phyloP scores from a whole-genome alignment of 2,113 vertebrate species.

The Pseudorhombus dupliciocellatus region DNA sequence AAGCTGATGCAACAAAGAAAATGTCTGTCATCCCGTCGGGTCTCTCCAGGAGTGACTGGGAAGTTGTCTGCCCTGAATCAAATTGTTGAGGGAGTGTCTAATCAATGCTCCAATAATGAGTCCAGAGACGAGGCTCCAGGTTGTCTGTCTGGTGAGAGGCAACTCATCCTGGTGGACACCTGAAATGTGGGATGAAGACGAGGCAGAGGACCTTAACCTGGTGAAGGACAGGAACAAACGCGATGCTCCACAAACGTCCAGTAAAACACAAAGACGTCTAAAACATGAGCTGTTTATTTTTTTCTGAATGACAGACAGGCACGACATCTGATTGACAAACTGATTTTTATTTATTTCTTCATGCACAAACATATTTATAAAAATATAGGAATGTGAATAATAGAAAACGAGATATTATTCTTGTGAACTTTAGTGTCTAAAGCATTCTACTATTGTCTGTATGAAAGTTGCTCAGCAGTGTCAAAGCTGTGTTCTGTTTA shows the following conservation, averaged over 20 bases:
- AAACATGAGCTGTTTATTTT: background rate
- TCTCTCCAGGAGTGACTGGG: slow-evolving; percentile 52
- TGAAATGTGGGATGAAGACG: slow-evolving; percentile 63
- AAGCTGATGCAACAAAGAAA: slow-evolving; percentile 30
- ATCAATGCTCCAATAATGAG: slow-evolving; percentile 14
- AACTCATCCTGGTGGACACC: no score
- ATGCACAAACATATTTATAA: background rate
- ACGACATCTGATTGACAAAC: background rate
- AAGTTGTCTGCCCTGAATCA: slow-evolving; percentile 53
- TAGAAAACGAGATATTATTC: background rate
- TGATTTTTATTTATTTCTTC: slow-evolving; percentile 30
- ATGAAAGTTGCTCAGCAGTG: background rate
- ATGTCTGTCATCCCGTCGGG: slow-evolving; percentile 54
- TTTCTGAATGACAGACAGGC: background rate
- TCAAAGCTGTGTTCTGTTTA: background rate
- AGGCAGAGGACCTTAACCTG: slow-evolving; percentile 29
- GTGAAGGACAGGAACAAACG: slow-evolving; percentile 69
- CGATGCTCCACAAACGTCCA: no score
- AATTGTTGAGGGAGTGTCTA: slow-evolving; percentile 39
- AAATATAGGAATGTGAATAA: background rate
- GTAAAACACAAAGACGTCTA: background rate
- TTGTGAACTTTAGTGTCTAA: background rate
- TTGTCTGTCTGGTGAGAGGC: no score
- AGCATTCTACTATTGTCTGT: background rate
- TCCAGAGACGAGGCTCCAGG: slow-evolving; percentile 37